Conservation (phyloP, 2,888 invertebrate genomes). For the Cheilosia urbana region DNA sequence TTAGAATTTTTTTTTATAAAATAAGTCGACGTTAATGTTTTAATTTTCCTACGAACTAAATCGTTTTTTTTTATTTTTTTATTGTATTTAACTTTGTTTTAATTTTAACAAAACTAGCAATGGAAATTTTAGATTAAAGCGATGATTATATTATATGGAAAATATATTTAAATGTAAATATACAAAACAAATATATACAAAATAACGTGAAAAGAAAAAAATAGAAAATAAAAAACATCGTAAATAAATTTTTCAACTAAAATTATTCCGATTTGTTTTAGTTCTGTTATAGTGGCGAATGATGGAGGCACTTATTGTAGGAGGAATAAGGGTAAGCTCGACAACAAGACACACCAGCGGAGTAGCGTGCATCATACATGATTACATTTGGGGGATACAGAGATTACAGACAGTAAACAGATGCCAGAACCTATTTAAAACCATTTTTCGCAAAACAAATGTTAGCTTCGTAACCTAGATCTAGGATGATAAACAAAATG, state of each 20-base stretch:
- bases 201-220: slow-evolving; percentile 43
- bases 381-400: no score
- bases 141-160: slow-evolving; percentile 43
- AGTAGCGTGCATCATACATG: no score
- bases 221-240: slow-evolving; percentile 36
- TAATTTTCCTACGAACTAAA: slow-evolving; percentile 34
- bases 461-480: no score
- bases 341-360: no score
- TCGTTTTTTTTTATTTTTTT: slow-evolving; percentile 25
- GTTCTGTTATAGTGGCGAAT: not conserved
- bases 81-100: slow-evolving; percentile 1
- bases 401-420: no score
- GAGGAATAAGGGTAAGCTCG: no score
- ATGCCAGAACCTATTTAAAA: no score
- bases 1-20: not conserved
- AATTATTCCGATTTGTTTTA: not conserved
- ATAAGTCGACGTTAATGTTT: not conserved
- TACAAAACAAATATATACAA: slow-evolving; percentile 65
- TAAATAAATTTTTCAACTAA: slow-evolving; percentile 65
- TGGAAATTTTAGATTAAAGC: slow-evolving; percentile 64
- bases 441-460: no score
- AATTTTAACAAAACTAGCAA: slow-evolving; percentile 55
- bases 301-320: no score
- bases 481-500: no score
- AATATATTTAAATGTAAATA: slow-evolving; percentile 73